phyloP scores from a whole-genome alignment of 2,888 invertebrate genomes.

The Anthrax anthrax region DNA sequence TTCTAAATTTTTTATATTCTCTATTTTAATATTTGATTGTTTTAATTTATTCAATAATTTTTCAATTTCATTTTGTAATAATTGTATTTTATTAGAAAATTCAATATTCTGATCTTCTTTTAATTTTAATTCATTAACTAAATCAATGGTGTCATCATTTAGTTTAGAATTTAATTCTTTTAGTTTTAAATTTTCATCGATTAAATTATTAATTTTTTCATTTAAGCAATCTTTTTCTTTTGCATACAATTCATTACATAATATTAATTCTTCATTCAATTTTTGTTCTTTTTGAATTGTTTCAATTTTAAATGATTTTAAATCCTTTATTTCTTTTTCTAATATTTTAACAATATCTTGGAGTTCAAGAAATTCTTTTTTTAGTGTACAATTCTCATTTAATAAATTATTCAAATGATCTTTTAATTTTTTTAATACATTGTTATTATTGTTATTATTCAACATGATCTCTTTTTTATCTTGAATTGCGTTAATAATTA shows the following conservation, averaged over 20 bases:
- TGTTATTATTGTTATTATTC: background rate
- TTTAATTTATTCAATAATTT: background rate
- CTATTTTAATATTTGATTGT: background rate
- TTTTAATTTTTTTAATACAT: background rate
- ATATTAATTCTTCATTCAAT: slow-evolving; percentile 3
- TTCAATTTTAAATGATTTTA: slow-evolving; percentile 3
- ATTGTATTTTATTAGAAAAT: background rate
- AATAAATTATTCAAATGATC: background rate
- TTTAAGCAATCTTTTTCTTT: background rate
- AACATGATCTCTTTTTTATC: background rate
- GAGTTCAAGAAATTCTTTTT: slow-evolving; percentile 2
- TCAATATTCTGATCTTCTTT: background rate
- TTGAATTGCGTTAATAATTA: background rate
- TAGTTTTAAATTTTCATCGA: slow-evolving; percentile 12
- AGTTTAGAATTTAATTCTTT: slow-evolving; percentile 9
- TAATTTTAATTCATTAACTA: background rate
- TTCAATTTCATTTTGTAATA: background rate
- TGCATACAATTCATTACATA: background rate
- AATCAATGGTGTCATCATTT: background rate
- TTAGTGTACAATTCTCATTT: background rate
- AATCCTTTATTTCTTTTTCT: slow-evolving; percentile 2
- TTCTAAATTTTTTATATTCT: background rate
- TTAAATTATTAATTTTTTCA: background rate
- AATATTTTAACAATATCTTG: background rate
- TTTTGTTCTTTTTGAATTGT: slow-evolving; percentile 3